Evolutionary conservation across 1,140 invertebrate genomes (phyloP).

Genomic region (Brachionus manjavacas): DNA sequence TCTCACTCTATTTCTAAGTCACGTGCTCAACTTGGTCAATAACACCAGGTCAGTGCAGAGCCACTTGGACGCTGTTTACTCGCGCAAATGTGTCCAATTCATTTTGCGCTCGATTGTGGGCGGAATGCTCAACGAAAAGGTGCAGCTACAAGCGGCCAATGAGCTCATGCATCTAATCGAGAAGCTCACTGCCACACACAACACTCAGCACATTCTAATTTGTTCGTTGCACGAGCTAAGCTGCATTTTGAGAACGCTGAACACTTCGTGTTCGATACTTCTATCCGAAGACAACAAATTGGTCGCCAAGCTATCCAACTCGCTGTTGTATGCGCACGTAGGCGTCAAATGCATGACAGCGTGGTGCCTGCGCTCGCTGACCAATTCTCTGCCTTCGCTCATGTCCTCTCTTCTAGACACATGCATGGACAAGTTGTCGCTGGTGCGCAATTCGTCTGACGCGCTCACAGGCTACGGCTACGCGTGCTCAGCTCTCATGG

Average conservation of each 20-base stretch:
- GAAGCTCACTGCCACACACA: slow-evolving; percentile 72
- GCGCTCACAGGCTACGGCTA: slow-evolving; percentile 87
- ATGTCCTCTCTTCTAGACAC: slow-evolving; percentile 83
- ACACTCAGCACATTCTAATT: slow-evolving; percentile 84
- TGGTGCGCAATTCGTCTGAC: slow-evolving; percentile 81
- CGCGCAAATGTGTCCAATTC: slow-evolving; percentile 91
- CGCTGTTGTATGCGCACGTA: slow-evolving; percentile 83
- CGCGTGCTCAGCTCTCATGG: slow-evolving; percentile 83
- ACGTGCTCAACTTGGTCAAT: slow-evolving; percentile 83
- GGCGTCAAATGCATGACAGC: slow-evolving; percentile 84
- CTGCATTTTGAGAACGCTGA: slow-evolving; percentile 71
- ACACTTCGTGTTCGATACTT: slow-evolving; percentile 81
- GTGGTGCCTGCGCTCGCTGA: slow-evolving; percentile 85
- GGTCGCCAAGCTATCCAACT: slow-evolving; percentile 66
- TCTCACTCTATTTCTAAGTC: slow-evolving; percentile 73
- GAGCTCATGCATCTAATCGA: slow-evolving; percentile 84
- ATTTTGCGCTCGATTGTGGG: slow-evolving; percentile 84
- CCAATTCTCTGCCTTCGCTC: slow-evolving; percentile 84
- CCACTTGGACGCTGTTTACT: slow-evolving; percentile 94
- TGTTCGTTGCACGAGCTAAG: slow-evolving; percentile 85
- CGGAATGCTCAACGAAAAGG: slow-evolving; percentile 88
- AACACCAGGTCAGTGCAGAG: slow-evolving; percentile 82
- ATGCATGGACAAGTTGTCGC: slow-evolving; percentile 66
- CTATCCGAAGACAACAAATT: slow-evolving; percentile 70
- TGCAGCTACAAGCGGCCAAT: slow-evolving; percentile 82